A percentile compares a stretch with the other conserved stretches of the same genome.
Evolutionary conservation across 2,797 vertebrate species (phyloP).

Genomic region (Sebastes hubbsi): DNA sequence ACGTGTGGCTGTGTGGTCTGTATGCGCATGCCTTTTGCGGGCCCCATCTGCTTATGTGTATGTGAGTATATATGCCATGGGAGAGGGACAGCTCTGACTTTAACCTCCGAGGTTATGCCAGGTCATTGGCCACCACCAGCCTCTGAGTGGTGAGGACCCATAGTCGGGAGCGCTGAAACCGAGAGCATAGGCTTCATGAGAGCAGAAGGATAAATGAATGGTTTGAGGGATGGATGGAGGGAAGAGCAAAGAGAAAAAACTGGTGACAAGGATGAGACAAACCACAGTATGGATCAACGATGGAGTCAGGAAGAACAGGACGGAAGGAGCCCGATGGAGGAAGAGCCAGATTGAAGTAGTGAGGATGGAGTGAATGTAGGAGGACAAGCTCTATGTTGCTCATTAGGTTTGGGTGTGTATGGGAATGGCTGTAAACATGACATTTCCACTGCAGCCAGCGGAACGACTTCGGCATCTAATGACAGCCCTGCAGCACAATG

Average conservation of each 20-base stretch:
- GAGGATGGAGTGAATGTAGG: conserved; percentile 26
- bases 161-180: conserved; percentile 2
- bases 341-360: conserved; percentile 16
- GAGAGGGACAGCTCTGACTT: conserved; percentile 56
- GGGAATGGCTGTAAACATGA: conserved; percentile 82
- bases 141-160: conserved; percentile 28
- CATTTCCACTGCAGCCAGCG: conserved; percentile 72
- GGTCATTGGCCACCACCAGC: conserved; percentile 46
- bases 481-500: conserved; percentile 81
- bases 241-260: conserved; percentile 22
- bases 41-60: background rate
- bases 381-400: conserved; percentile 53
- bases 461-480: conserved; percentile 77
- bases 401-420: conserved; percentile 82
- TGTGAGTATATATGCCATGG: conserved; percentile 40
- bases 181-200: conserved; percentile 32
- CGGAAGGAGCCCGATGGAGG: conserved; percentile 15
- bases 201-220: conserved; percentile 31
- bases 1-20: background rate
- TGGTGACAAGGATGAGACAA: conserved; percentile 17
- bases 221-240: conserved; percentile 27
- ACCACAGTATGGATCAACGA: conserved; percentile 10
- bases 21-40: background rate
- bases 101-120: conserved; percentile 55
- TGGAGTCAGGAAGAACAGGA: conserved; percentile 5